Evolutionary conservation across 1,140 invertebrate species (phyloP), one percentile per base, ranked within the genome.

Genomic region (Drosophila novamexicana): DNA sequence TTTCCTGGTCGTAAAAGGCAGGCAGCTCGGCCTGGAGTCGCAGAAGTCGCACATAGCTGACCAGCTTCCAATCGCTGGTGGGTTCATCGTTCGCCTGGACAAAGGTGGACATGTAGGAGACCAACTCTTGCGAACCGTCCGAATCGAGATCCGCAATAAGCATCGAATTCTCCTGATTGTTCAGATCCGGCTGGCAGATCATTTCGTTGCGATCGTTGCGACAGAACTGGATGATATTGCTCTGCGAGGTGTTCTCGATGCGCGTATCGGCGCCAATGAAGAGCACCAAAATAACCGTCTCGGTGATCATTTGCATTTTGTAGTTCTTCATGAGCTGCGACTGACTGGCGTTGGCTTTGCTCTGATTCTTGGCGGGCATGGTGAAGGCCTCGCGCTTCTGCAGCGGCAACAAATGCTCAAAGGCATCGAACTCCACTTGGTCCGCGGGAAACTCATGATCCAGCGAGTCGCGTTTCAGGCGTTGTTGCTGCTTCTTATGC

Each of bases 171-270:
- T 95, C 94, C 81, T 96, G 95, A 79, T 94, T 94, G 54, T 94
- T 93, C 9, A 96, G 91, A 93, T 95, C 94, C 1, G 96, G 96
- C 77, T 97, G 96, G 90, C 96, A 97, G 8, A 93, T 81, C 7
- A 93, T 80, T 57, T 94, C 92, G n/a, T 93, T 92, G 53, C 92
- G 86, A 29, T 93, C 93, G 16, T 91, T 90, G 0, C 92, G 92
- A 92, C 96, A 97, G 49, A 97, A 93, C 79, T 96, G 96, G 3
- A 94, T 93, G 22, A 97, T 94, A 74, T 96, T 94, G 42, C 94
- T 96, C 82, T 96, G 95, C 89, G 95, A 96, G 1, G 95, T 94
- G 89, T 97, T 96, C 47, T 96, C 95, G 75, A 95, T 94, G 75
- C 95, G 94, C 5, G 95, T 94, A 74, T 96, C 94, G 12, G 95